Conservation (phyloP, 1,140 invertebrate species). For the Dryas iulia region DNA sequence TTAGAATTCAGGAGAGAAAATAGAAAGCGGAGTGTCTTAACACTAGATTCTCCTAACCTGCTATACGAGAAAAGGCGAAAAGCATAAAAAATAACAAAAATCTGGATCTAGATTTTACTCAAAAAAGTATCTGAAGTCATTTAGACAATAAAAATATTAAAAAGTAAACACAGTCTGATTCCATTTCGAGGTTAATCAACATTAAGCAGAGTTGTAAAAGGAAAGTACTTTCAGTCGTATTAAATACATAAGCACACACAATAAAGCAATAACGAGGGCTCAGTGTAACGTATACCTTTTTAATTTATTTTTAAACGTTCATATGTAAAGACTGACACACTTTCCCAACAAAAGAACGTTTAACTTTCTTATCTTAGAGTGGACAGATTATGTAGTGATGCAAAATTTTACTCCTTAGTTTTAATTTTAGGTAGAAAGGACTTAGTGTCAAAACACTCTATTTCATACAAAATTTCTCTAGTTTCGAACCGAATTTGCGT, state of each 20-base stretch:
- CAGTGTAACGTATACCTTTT: neutral
- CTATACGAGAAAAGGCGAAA: no score
- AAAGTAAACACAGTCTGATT: neutral
- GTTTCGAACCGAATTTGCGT: no score
- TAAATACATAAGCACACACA: neutral
- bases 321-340: neutral
- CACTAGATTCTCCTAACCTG: no score
- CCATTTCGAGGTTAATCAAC: constrained; percentile 8
- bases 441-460: no score
- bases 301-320: neutral
- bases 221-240: constrained; percentile 10
- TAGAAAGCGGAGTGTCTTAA: no score
- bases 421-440: no score
- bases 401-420: neutral
- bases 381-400: neutral
- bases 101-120: no score
- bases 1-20: no score
- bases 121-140: neutral
- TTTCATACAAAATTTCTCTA: no score
- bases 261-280: neutral
- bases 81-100: no score
- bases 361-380: neutral
- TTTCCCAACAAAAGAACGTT: neutral
- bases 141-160: neutral
- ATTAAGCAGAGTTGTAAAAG: constrained; percentile 7